Evolutionary conservation across 2,113 vertebrate genomes (phyloP), one percentile per base, ranked within the genome.

Genomic region (Peromyscus californicus): DNA sequence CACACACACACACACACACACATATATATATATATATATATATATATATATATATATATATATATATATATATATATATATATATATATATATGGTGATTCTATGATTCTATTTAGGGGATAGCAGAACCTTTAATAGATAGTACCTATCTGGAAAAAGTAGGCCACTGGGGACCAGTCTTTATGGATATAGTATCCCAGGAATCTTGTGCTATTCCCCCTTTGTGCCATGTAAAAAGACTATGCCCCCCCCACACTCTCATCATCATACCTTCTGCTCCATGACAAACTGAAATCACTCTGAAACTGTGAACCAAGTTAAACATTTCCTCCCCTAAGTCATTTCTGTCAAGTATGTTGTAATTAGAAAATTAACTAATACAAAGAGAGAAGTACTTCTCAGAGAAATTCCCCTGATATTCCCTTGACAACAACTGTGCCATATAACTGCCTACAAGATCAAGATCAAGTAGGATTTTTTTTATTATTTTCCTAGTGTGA

Each of bases 341-440:
- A 88, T n/a, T 24, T 88, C 86, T 88, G 33, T n/a, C 33, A 39
- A 1, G 33, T 29, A 54, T 88, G 54, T 16, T 16, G 22, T 88
- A 24, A n/a, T 36, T 51, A 72, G 19, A 54, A 88, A 70, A 88
- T 22, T 51, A n/a, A 88, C 45, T 26, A n/a, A 72, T n/a, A 26
- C 45, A 24, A 29, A 74, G 21, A 59, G 39, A 48, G 8, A 31
- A 74, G 45, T 86, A 69, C 69, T 95, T 96, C 59, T 92, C 91
- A 31, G 21, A 90, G 94, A 79, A 70, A 15, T 90, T 87, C 31
- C 75, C 21, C 19, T 95, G 85, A 21, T 92, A 65, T 74, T 51
- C 83, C 57, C 61, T 83, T 80, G 54, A 42, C 51, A 48, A 92
- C 61, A 96, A 85, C 39, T 69, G 24, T 92, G 82, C 63, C 82